phyloP scores from a whole-genome alignment of 2,797 vertebrate genomes.

The Gymnoscopelus microlampas region DNA sequence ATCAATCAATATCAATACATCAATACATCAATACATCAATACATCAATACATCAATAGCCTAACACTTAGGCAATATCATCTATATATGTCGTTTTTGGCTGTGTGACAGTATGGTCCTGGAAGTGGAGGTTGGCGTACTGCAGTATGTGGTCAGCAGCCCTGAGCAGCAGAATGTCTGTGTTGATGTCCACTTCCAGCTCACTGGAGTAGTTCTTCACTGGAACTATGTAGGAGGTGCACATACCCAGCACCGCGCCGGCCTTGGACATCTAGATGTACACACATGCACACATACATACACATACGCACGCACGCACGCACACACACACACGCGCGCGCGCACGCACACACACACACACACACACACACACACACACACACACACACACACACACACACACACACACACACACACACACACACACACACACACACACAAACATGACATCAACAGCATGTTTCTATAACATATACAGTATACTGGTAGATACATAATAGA shows the following conservation, averaged over 20 bases:
- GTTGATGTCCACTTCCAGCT: constrained; percentile 75
- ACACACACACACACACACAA: no score
- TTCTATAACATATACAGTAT: no score
- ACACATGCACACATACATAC: constrained; percentile 5
- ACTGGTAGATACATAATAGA: no score
- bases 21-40: no score
- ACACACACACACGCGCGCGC: no score
- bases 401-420: no score
- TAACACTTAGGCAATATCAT: no score
- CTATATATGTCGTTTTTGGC: background rate
- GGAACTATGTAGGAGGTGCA: constrained; percentile 84
- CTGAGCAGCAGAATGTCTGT: constrained; percentile 80
- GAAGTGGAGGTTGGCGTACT: constrained; percentile 79
- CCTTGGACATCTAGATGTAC: constrained; percentile 74
- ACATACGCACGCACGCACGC: background rate
- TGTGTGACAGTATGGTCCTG: constrained; percentile 48
- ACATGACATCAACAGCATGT: no score
- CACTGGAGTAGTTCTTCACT: constrained; percentile 84
- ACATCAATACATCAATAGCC: no score
- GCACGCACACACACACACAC: no score
- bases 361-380: constrained; percentile 18
- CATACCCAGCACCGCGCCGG: constrained; percentile 81
- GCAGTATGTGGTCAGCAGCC: constrained; percentile 79
- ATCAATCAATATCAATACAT: no score
- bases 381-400: constrained; percentile 5